These are phyloP conservation scores for Holothuria scabra DNA, from an alignment of 53 echinoderm and acorn worm genomes.

Conservation along the genomic window DNA sequence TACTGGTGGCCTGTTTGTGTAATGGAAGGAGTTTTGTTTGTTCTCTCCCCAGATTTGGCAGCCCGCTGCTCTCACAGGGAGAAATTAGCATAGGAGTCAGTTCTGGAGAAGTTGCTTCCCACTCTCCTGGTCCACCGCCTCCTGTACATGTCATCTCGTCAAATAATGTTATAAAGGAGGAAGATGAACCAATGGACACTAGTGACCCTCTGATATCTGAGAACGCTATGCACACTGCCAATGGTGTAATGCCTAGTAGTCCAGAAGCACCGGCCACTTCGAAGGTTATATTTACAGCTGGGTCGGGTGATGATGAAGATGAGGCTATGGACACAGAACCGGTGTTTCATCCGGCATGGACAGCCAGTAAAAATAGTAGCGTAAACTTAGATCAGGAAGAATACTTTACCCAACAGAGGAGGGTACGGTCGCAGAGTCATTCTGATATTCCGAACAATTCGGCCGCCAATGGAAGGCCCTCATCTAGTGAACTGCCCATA, in stretches of 20 bases:
- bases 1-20: background rate
- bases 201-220: constrained; percentile 40
- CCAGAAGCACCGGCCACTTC: constrained; percentile 15
- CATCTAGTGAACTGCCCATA: constrained; percentile 58
- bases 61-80: constrained; percentile 56
- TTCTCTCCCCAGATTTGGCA: background rate
- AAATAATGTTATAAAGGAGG: constrained; percentile 39
- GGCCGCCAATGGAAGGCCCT: constrained; percentile 6
- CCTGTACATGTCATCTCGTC: constrained; percentile 15
- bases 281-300: constrained; percentile 70
- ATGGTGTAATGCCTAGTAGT: constrained; percentile 8
- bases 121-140: background rate
- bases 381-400: constrained; percentile 42
- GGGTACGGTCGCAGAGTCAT: constrained; percentile 54
- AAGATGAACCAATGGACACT: constrained; percentile 52
- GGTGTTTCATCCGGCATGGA: constrained; percentile 54
- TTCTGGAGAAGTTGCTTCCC: constrained; percentile 16
- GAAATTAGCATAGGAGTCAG: constrained; percentile 65
- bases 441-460: constrained; percentile 55
- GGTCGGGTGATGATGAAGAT: constrained; percentile 58
- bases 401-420: constrained; percentile 34
- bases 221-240: constrained; percentile 16
- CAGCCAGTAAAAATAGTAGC: constrained; percentile 37
- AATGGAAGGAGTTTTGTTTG: background rate
- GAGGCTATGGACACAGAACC: constrained; percentile 55